These are phyloP conservation scores for Eucera pruinosa DNA, from an alignment of 2,888 invertebrate genomes.

Conservation along the genomic window DNA sequence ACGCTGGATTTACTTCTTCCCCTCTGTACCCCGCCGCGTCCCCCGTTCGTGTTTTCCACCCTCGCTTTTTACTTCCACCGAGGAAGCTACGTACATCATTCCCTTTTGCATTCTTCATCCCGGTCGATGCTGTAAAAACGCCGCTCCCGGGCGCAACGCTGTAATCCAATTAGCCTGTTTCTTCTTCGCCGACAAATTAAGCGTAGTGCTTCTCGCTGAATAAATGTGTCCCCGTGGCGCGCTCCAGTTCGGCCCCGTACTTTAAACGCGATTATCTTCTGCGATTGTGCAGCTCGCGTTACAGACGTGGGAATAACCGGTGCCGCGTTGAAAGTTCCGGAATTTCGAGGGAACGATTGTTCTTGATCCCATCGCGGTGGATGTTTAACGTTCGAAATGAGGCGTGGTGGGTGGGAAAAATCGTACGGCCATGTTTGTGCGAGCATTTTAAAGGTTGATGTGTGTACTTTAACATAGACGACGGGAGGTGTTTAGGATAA, in stretches of 20 bases:
- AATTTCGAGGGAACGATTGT: no score
- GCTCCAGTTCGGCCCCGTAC: slow-evolving; percentile 30
- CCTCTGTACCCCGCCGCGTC: slow-evolving; percentile 10
- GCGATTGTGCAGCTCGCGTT: slow-evolving; percentile 43
- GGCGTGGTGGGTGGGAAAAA: no score
- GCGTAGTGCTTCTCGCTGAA: slow-evolving; percentile 49
- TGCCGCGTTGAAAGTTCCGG: no score
- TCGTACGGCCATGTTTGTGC: no score
- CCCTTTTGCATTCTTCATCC: slow-evolving; percentile 67
- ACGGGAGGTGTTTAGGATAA: no score
- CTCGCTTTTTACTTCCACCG: slow-evolving; percentile 64
- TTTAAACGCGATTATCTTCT: slow-evolving; percentile 41
- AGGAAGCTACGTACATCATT: slow-evolving; percentile 58
- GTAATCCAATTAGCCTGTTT: slow-evolving; percentile 68
- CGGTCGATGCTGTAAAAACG: slow-evolving; percentile 54
- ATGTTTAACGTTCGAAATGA: no score
- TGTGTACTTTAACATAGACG: no score
- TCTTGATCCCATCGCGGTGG: no score
- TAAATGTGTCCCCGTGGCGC: slow-evolving; percentile 51
- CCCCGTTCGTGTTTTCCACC: slow-evolving; percentile 50
- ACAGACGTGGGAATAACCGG: no score
- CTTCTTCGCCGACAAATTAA: slow-evolving; percentile 65
- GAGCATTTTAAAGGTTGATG: no score
- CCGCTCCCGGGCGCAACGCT: slow-evolving; percentile 50
- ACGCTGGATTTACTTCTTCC: slow-evolving; percentile 76